Percentiles rank a stretch among this genome's conserved stretches.
These are phyloP conservation scores for Lepidotrigona ventralis DNA, from an alignment of 1,140 invertebrate species.

Conservation along the genomic window DNA sequence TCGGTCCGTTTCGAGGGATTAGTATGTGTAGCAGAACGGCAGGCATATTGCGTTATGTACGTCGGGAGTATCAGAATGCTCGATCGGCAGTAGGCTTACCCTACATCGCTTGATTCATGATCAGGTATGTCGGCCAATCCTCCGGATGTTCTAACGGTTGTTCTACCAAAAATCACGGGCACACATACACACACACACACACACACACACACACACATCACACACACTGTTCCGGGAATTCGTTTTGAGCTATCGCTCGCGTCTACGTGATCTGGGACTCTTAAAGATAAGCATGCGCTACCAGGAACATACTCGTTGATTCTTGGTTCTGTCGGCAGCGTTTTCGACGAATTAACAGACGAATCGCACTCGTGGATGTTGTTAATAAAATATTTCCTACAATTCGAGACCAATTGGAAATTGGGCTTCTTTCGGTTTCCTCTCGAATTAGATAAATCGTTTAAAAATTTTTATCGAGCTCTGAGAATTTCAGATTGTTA, in stretches of 20 bases:
- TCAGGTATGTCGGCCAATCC: constrained; percentile 46
- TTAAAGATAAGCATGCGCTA: background rate
- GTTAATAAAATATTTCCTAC: too few species aligned
- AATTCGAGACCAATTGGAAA: too few species aligned
- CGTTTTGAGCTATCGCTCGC: constrained; percentile 31
- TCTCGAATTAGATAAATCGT: too few species aligned
- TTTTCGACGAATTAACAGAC: background rate
- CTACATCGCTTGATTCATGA: constrained; percentile 55
- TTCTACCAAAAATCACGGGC: constrained; percentile 43
- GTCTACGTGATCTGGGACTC: constrained; percentile 26
- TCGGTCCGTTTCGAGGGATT: constrained; percentile 59
- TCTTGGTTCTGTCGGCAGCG: too few species aligned
- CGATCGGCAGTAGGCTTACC: constrained; percentile 59
- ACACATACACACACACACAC: too few species aligned
- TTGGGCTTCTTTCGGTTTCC: too few species aligned
- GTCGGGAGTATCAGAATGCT: constrained; percentile 48
- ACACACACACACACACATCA: too few species aligned
- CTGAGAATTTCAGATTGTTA: too few species aligned
- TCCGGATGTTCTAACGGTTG: constrained; percentile 16
- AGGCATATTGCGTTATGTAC: constrained; percentile 59
- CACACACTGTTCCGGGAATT: constrained; percentile 11
- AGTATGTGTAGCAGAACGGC: constrained; percentile 44
- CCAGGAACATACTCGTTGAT: background rate
- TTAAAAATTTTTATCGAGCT: too few species aligned
- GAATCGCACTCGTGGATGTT: background rate